phyloP scores from a whole-genome alignment of 2,113 vertebrate species.

The Rhineura floridana region DNA sequence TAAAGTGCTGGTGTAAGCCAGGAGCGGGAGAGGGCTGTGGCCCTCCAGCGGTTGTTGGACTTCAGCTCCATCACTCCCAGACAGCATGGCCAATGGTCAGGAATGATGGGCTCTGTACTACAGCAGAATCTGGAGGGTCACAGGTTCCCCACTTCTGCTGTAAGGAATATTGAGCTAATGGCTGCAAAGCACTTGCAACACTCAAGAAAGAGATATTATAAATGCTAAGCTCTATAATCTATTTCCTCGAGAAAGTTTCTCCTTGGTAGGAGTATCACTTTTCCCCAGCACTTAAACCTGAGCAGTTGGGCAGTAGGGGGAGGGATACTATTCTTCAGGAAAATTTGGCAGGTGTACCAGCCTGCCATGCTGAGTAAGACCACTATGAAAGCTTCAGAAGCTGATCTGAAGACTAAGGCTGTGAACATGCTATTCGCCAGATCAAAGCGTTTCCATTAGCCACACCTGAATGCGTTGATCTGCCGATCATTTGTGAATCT shows the following conservation, averaged over 20 bases:
- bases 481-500: too few species aligned
- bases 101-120: too few species aligned
- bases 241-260: not conserved
- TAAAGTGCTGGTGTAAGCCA: not conserved
- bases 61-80: too few species aligned
- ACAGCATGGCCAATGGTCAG: too few species aligned
- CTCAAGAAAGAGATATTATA: not conserved
- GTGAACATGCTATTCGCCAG: too few species aligned
- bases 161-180: not conserved
- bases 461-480: too few species aligned
- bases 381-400: not conserved
- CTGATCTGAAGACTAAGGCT: not conserved
- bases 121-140: too few species aligned
- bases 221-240: not conserved
- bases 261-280: not conserved
- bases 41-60: too few species aligned
- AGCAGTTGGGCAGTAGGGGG: not conserved
- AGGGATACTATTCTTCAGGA: not conserved
- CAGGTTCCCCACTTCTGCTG: not conserved
- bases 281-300: not conserved
- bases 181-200: not conserved
- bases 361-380: not conserved
- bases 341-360: not conserved
- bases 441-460: too few species aligned
- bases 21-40: too few species aligned